Conservation (phyloP, 2,797 vertebrate species). For the Tenualosa thibaudeaui region DNA sequence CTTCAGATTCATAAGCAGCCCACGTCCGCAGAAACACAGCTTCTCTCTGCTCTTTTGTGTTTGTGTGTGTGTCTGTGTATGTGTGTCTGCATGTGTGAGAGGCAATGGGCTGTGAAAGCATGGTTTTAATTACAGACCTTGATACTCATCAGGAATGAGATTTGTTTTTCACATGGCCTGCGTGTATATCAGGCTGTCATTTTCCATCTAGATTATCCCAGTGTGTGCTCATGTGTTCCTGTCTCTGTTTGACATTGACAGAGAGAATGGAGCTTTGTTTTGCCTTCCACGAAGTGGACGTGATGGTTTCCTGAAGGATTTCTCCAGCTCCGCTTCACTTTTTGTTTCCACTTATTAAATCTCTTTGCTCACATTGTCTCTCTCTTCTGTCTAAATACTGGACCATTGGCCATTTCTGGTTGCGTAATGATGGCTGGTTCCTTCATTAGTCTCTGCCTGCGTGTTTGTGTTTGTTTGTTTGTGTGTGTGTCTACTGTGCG, state of each 20-base stretch:
- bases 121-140: constrained; percentile 14
- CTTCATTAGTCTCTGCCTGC: neutral
- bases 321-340: neutral
- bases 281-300: neutral
- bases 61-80: too few species aligned
- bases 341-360: neutral
- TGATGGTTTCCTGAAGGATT: neutral
- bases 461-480: constrained; percentile 9
- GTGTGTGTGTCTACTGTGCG: neutral
- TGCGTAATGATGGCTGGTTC: neutral
- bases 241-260: neutral
- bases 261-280: constrained; percentile 15
- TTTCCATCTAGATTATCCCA: constrained; percentile 1
- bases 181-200: neutral
- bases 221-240: neutral
- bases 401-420: neutral
- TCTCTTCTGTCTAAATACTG: neutral
- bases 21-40: neutral
- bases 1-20: neutral
- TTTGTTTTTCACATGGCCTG: neutral
- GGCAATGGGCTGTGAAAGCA: constrained; percentile 1
- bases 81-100: neutral
- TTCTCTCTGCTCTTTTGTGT: neutral
- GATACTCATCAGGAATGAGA: neutral
- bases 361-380: constrained; percentile 8